These are phyloP conservation scores for Onychostoma macrolepis DNA, from an alignment of 2,113 vertebrate genomes.

Conservation along the genomic window DNA sequence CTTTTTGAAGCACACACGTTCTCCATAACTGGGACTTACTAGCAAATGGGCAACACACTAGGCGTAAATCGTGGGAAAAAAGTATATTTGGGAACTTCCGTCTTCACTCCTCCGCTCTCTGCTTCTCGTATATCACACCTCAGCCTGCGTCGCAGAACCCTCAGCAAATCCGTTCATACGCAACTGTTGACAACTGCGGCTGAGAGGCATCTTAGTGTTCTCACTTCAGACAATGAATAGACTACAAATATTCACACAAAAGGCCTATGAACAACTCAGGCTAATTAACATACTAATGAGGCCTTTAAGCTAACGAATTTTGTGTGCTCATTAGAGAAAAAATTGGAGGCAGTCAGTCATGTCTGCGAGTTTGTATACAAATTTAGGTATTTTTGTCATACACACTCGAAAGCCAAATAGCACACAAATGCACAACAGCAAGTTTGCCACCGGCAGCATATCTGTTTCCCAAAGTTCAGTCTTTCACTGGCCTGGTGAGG, in stretches of 20 bases:
- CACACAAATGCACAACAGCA: background rate
- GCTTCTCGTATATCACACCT: constrained; percentile 24
- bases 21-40: background rate
- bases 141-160: constrained; percentile 11
- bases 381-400: background rate
- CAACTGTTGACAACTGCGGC: constrained; percentile 40
- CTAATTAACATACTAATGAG: constrained; percentile 71
- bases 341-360: constrained; percentile 21
- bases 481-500: background rate
- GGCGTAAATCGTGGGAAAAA: constrained; percentile 5
- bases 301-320: constrained; percentile 53
- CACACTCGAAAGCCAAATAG: background rate
- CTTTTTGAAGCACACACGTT: no score
- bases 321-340: constrained; percentile 47
- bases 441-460: constrained; percentile 12
- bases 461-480: constrained; percentile 2
- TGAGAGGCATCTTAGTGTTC: constrained; percentile 37
- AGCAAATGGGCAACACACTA: background rate
- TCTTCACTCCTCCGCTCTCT: background rate
- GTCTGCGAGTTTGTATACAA: constrained; percentile 11
- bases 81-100: constrained; percentile 8
- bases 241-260: constrained; percentile 36
- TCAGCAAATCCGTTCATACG: constrained; percentile 27
- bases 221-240: constrained; percentile 17
- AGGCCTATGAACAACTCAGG: constrained; percentile 50